A percentile compares a stretch with the other conserved stretches of the same genome.
These are phyloP conservation scores for Rosalia funebris DNA, from an alignment of 2,888 invertebrate species.

Conservation along the genomic window DNA sequence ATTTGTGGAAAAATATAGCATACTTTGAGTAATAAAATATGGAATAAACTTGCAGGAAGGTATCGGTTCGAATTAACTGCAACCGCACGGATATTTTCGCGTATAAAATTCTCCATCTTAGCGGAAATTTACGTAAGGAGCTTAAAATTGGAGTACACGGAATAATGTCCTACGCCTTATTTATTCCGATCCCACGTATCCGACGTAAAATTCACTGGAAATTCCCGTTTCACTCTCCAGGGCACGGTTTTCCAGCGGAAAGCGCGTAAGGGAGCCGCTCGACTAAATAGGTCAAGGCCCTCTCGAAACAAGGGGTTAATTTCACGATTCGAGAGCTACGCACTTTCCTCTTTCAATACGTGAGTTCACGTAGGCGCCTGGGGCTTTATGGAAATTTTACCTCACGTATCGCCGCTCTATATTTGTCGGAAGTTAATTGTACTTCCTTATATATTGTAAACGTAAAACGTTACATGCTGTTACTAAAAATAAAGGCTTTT, in stretches of 20 bases:
- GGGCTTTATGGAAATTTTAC: conserved; percentile 12
- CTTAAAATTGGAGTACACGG: too few species aligned
- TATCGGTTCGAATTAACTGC: too few species aligned
- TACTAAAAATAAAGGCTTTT: conserved; percentile 3
- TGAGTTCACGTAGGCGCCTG: conserved; percentile 13
- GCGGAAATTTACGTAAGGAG: too few species aligned
- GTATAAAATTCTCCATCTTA: too few species aligned
- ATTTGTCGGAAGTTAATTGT: too few species aligned
- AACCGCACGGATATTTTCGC: too few species aligned
- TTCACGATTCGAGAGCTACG: conserved; percentile 16
- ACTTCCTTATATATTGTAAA: too few species aligned
- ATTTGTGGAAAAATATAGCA: too few species aligned
- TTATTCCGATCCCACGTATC: neutral
- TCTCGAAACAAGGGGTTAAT: conserved; percentile 10
- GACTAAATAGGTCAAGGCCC: conserved; percentile 19
- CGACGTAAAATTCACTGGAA: neutral
- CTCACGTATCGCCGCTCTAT: conserved; percentile 8
- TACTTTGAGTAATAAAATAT: too few species aligned
- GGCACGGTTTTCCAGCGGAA: conserved; percentile 1
- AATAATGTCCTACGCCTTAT: too few species aligned
- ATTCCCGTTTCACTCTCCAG: neutral
- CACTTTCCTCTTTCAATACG: conserved; percentile 16
- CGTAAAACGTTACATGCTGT: neutral
- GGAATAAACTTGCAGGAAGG: too few species aligned
- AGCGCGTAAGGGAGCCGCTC: conserved; percentile 7